Evolutionary conservation across 2,113 vertebrate genomes (phyloP).

Genomic region (Oryctolagus cuniculus): DNA sequence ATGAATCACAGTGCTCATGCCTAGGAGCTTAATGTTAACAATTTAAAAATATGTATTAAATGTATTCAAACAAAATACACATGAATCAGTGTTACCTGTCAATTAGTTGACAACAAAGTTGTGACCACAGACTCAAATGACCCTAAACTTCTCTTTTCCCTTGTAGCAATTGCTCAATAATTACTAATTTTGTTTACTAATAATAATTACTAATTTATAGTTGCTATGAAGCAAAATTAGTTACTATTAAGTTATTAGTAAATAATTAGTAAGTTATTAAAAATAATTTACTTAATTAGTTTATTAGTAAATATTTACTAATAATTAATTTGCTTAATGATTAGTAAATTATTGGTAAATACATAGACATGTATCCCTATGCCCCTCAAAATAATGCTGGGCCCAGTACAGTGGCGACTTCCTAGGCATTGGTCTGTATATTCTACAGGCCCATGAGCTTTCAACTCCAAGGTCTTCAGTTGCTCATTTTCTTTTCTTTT

Average conservation of each 20-base stretch:
- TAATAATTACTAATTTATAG: background rate
- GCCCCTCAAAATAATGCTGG: background rate
- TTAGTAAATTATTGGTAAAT: too few species aligned
- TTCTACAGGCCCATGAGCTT: background rate
- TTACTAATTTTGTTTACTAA: background rate
- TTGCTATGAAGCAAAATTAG: too few species aligned
- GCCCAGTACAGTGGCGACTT: background rate
- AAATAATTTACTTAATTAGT: too few species aligned
- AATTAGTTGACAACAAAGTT: background rate
- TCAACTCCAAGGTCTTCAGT: background rate
- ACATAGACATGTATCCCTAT: too few species aligned
- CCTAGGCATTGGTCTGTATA: background rate
- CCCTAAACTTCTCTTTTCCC: background rate
- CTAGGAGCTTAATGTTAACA: background rate
- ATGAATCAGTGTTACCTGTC: slow-evolving; percentile 15
- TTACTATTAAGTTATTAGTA: too few species aligned
- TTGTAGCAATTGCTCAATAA: background rate
- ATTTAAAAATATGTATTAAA: background rate
- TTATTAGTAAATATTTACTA: too few species aligned
- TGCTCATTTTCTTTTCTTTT: background rate
- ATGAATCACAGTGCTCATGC: background rate
- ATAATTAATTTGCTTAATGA: too few species aligned
- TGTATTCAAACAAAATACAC: slow-evolving; percentile 14
- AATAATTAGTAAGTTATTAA: too few species aligned
- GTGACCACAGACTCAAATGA: background rate